phyloP scores from a whole-genome alignment of 2,888 invertebrate species.

The Campoletis raptor region DNA sequence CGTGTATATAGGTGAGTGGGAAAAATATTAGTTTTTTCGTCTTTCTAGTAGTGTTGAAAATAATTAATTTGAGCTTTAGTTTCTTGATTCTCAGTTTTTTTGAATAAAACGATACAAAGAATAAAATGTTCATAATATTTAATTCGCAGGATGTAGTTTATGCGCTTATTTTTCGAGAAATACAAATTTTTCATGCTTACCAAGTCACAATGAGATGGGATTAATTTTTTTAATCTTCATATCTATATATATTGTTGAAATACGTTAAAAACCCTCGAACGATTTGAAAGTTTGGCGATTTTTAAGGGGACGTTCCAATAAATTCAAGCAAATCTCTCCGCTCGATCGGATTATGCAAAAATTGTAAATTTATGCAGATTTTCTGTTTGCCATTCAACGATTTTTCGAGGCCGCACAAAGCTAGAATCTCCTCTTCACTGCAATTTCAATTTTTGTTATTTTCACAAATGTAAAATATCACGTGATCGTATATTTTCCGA shows the following conservation, averaged over 20 bases:
- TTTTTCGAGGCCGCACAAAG: not conserved
- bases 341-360: slow-evolving; percentile 23
- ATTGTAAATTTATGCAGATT: slow-evolving; percentile 36
- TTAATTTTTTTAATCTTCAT: not conserved
- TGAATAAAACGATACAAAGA: not conserved
- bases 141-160: not conserved
- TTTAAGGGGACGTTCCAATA: not conserved
- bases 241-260: not conserved
- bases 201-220: not conserved
- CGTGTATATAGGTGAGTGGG: not conserved
- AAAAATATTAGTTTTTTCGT: not conserved
- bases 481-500: not conserved
- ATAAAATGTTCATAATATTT: not conserved
- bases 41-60: not conserved
- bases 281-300: slow-evolving; percentile 6
- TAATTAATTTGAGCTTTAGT: not conserved
- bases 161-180: not conserved
- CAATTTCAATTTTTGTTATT: not conserved
- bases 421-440: not conserved
- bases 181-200: not conserved
- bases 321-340: slow-evolving; percentile 8
- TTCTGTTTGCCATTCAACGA: not conserved
- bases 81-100: not conserved
- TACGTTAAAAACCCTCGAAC: not conserved
- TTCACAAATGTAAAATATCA: not conserved